Base-by-base conservation (phyloP, 2,113 vertebrate genomes). In the Paralichthys olivaceus region DNA sequence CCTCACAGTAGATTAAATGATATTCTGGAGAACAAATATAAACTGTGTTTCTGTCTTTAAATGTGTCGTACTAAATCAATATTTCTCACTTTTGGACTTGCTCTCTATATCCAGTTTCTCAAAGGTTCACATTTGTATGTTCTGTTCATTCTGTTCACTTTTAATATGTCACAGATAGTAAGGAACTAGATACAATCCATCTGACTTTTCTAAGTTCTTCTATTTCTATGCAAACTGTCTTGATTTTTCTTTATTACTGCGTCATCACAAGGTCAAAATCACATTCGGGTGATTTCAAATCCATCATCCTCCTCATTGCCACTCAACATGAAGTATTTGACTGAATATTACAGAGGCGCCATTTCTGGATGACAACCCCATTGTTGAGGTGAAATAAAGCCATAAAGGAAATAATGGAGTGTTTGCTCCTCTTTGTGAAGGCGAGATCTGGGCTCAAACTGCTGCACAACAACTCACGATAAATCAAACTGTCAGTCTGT, bases 401-500 rank as follows among this genome's bases (percentile, higher is more conserved):
- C 68, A 63, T 69, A 59, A 69, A 83, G 72, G 49, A 40, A 29
- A 72, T 53, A 67, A 65, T 45, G 34, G 47, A 84, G 57, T 71
- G 34, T 67, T 70, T 82, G 62, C 55, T 63, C 32, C 32, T 70
- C 72, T 69, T 61, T 63, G 47, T 15, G 0, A 43, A 53, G 43
- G 32, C 34, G 40, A 68, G 20, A 69, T 74, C 57, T 56, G n/a
- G n/a, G 62, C 23, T 86, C 70, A 80, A 75, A 86, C 29, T 26
- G 55, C 14, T 0, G 7, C 49, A 34, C 72, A 84, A 81, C 75
- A 75, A 84, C 84, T 76, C 19, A 19, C 75, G 29, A 75, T 90
- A 84, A 86, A 89, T 90, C 92, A 92, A 90, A 83, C 72, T 85
- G 86, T 90, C 86, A 87, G 61, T 89, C 79, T 88, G 57, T 64